phyloP scores from a whole-genome alignment of 1,140 invertebrate genomes.

The Trypoxylus dichotomus region DNA sequence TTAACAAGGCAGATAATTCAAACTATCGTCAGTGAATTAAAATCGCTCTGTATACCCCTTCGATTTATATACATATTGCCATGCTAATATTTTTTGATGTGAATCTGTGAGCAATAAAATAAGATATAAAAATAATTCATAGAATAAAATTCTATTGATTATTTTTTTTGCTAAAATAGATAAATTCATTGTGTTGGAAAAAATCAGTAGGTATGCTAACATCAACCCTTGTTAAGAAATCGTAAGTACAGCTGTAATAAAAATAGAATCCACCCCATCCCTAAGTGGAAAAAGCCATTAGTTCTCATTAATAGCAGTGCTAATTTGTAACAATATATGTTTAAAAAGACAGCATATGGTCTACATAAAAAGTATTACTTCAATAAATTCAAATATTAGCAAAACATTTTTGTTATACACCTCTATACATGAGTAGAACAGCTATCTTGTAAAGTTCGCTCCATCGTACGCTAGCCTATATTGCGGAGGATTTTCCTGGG shows the following conservation, averaged over 20 bases:
- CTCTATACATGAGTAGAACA: not conserved
- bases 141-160: too few species aligned
- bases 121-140: too few species aligned
- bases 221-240: not conserved
- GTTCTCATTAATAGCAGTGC: not conserved
- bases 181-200: too few species aligned
- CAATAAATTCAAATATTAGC: not conserved
- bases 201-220: too few species aligned
- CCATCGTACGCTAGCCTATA: not conserved
- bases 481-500: slow-evolving; percentile 12
- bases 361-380: not conserved
- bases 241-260: slow-evolving; percentile 25
- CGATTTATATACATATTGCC: too few species aligned
- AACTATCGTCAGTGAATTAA: too few species aligned
- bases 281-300: slow-evolving; percentile 24
- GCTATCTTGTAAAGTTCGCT: not conserved
- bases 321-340: slow-evolving; percentile 32
- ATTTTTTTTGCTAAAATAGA: too few species aligned
- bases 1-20: too few species aligned
- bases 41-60: too few species aligned
- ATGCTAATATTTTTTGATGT: too few species aligned
- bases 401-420: not conserved
- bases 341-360: not conserved
- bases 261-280: not conserved
- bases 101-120: too few species aligned